A percentile compares a stretch with the other conserved stretches of the same genome.
These are phyloP conservation scores for Mohoua ochrocephala DNA, from an alignment of 2,113 vertebrate genomes.

Conservation along the genomic window DNA sequence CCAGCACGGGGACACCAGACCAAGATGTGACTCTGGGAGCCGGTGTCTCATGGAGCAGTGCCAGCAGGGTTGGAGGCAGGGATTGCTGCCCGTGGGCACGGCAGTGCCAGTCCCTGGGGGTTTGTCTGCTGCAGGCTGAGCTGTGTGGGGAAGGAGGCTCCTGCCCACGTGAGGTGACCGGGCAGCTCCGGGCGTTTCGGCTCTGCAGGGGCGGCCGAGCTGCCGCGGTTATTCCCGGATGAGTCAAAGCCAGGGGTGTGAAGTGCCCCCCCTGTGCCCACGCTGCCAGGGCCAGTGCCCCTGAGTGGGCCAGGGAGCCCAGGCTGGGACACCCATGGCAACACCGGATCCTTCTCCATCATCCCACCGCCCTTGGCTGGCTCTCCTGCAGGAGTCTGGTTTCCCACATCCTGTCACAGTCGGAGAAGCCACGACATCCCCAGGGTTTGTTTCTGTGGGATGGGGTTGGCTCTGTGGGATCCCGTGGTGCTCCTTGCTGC, in stretches of 20 bases:
- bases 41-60: fast-evolving
- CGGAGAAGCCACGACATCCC: background rate
- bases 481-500: fast-evolving
- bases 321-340: background rate
- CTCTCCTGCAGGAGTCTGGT: background rate
- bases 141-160: background rate
- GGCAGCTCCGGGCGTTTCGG: background rate
- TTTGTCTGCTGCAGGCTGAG: background rate
- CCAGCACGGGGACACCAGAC: background rate
- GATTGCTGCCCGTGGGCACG: fast-evolving
- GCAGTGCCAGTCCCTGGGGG: background rate
- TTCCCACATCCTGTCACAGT: background rate
- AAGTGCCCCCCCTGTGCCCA: background rate
- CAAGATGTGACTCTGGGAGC: fast-evolving
- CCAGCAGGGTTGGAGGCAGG: background rate
- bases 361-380: background rate
- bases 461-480: background rate
- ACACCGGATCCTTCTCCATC: fast-evolving
- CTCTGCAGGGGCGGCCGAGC: background rate
- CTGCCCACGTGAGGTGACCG: background rate
- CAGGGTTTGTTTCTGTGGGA: background rate
- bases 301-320: background rate
- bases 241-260: background rate
- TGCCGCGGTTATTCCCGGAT: background rate
- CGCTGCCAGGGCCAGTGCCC: background rate